Evolutionary conservation across 2,888 invertebrate species (phyloP).

Genomic region (Sminthurinus aureus): DNA sequence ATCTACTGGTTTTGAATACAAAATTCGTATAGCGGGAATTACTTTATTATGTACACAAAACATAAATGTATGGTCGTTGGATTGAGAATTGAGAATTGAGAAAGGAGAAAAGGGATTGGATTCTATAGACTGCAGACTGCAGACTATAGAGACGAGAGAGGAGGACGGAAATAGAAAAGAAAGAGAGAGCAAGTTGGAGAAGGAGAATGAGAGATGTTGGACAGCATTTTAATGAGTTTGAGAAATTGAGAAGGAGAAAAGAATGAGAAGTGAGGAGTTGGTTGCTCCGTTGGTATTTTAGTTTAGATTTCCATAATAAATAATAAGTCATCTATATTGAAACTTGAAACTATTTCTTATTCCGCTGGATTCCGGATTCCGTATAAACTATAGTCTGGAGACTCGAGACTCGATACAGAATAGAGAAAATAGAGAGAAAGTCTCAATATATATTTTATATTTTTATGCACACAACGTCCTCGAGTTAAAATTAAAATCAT

Average conservation of each 20-base stretch:
- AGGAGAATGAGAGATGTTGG: not conserved
- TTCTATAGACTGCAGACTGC: too few species aligned
- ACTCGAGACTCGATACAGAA: too few species aligned
- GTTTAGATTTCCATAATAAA: conserved; percentile 1
- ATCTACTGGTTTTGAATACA: conserved; percentile 18
- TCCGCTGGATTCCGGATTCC: too few species aligned
- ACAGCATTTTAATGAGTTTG: conserved; percentile 9
- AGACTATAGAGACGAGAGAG: not conserved
- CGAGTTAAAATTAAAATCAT: too few species aligned
- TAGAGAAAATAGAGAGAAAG: too few species aligned
- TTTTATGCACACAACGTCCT: too few species aligned
- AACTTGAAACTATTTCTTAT: not conserved
- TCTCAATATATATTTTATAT: too few species aligned
- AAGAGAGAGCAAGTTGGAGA: not conserved
- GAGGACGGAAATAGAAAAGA: not conserved
- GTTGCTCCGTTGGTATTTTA: not conserved
- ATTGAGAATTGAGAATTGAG: too few species aligned
- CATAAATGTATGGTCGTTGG: too few species aligned
- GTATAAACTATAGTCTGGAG: too few species aligned
- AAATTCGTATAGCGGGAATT: not conserved
- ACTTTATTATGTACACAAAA: too few species aligned
- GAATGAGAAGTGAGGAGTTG: not conserved
- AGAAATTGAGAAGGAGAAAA: not conserved
- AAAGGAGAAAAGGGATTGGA: too few species aligned
- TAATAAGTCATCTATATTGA: conserved; percentile 10